Base-by-base conservation (phyloP, 2,113 vertebrate genomes). In the Megaleporinus macrocephalus region DNA sequence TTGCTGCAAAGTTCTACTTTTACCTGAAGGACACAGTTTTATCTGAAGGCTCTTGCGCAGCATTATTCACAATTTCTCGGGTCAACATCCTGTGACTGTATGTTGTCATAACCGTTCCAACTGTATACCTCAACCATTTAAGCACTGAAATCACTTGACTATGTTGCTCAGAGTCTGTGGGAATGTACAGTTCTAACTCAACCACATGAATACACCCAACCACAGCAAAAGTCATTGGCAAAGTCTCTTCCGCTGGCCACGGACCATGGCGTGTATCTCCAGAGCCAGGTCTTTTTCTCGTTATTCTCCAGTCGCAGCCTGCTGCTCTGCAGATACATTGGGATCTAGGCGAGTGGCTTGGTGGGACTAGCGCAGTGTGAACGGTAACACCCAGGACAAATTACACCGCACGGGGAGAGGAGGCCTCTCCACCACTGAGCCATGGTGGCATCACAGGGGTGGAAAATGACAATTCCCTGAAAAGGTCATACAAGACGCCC, bases 381-480 rank as follows among this genome's bases (percentile, higher is more conserved):
- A 92, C 87, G 86, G 91, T 88, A 91, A 93, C 92, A 92, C 88
- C 90, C 93, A 86, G 90, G 89, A 92, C 90, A 94, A 93, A 95
- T 93, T 91, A 90, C 90, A 90, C 86, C 86, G 87, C 85, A 61
- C 84, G 83, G 84, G 88, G 26, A 85, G 86, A 86, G 88, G 86
- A 82, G 88, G 87, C 88, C 85, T 86, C 88, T 91, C 89, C 80
- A 87, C 90, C 80, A 76, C 90, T 89, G 89, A 94, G 91, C 90
- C 91, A 87, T 84, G 90, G 91, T 90, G 90, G 92, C 90, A 93
- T 93, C 93, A 93, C 92, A 91, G 91, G 90, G 92, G 91, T 85
- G 89, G 91, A 95, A 94, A 94, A 94, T 94, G 93, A 95, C 93
- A 94, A 94, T 94, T 94, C 89, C 89, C 91, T 91, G 91, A 94